A percentile compares a stretch with the other conserved stretches of the same genome.
Evolutionary conservation across 64 coral and sea anemone species (phyloP).

Genomic region (Stylophora pistillata): DNA sequence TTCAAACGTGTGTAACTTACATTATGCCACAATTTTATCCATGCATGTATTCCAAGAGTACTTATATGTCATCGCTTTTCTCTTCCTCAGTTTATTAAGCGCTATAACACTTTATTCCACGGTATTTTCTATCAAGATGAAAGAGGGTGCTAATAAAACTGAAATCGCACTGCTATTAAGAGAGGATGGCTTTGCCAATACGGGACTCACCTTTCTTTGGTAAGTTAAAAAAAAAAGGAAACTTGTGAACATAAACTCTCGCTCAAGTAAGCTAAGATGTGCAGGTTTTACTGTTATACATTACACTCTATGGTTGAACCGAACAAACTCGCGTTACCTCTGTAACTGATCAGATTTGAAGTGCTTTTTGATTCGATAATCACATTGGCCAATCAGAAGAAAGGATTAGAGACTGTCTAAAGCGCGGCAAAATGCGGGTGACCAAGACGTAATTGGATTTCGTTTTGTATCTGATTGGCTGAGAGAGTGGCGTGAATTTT

Average conservation of each 20-base stretch:
- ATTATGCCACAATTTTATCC: no score
- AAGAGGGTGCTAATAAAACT: background rate
- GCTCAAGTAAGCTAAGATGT: no score
- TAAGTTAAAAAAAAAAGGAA: background rate
- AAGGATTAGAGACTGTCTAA: background rate
- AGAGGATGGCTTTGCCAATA: conserved; percentile 78
- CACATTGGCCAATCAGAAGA: no score
- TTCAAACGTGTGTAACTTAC: no score
- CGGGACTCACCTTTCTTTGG: conserved; percentile 77
- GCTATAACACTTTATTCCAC: conserved; percentile 76
- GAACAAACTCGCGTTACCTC: no score
- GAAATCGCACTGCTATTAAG: conserved; percentile 54
- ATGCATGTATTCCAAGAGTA: no score
- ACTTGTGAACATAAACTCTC: no score
- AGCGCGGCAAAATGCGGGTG: background rate
- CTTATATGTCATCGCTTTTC: background rate
- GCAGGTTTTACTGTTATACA: no score
- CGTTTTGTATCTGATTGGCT: background rate
- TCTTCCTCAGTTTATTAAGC: conserved; percentile 54
- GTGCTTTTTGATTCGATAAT: no score
- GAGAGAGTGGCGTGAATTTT: background rate
- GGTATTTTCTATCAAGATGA: conserved; percentile 69
- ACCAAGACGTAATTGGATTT: background rate
- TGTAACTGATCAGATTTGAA: no score
- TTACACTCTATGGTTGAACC: no score